Base-by-base conservation (phyloP, 2,888 invertebrate genomes). In the Trachelus iudaicus region DNA sequence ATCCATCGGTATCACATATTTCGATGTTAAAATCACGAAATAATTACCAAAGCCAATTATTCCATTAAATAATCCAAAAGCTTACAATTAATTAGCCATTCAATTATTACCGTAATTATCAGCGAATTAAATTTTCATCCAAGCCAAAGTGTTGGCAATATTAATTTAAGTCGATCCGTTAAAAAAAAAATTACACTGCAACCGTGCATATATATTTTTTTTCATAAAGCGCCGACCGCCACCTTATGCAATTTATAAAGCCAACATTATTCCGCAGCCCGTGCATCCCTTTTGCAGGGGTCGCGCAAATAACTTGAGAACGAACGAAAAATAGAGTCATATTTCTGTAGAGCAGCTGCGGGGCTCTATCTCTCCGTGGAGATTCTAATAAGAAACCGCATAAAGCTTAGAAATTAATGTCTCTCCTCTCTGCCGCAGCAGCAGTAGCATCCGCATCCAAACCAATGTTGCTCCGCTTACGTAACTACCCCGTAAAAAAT, bases 321-420 rank as follows among this genome's bases (percentile, higher is more conserved):
- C 83, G 80, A 80, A 83, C 85, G 87, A 86, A 85, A 87, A 87
- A 87, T 87, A 87, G 86, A 86, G 83, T 84, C 86, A 87, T 87
- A 87, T 87, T 86, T 87, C 83, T 84, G 80, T 69, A 83, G 83
- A 83, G 83, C 87, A 86, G 86, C 86, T 87, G 87, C 80, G 83
- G 81, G 83, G 81, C 80, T 31, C 75, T 76, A 78, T 76, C 76
- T 77, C 81, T 80, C 78, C 82, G 83, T 83, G 77, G 85, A 86
- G 87, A 87, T 86, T 87, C 85, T 87, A 86, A 87, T 87, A 87
- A 87, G 87, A 87, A 71, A 85, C 84, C 82, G 82, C 85, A 84
- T 86, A 87, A 87, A 87, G 83, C 85, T 86, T 84, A 86, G 86
- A 84, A 87, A 87, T 87, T 87, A 87, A 87, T 87, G 87, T 81